Base-by-base conservation (phyloP, 2,113 vertebrate genomes). In the Toxostoma redivivum region DNA sequence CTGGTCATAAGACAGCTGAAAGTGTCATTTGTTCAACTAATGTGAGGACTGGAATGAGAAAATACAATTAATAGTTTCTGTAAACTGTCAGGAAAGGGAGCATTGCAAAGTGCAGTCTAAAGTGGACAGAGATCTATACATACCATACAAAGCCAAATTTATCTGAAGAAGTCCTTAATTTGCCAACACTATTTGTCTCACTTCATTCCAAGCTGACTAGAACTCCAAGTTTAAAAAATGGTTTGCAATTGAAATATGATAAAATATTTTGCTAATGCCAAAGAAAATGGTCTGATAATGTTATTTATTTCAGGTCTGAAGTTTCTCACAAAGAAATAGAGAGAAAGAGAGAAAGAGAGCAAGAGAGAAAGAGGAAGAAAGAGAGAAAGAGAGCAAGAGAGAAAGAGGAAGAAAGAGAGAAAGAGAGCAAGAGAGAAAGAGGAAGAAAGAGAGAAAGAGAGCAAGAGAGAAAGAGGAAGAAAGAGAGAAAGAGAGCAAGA, bases 231-330 rank as follows among this genome's bases (percentile, higher is more conserved):
- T 77, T 28, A 74, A 92, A 81, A 93, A 81, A 64, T 31, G 0
- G 92, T 94, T 96, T 97, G 73, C 93, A 96, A 86, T 67, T 95
- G 88, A 97, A 96, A 97, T 95, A 74, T 30, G 76, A 96, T 81
- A 87, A 44, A 93, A 94, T 93, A 94, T 15, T 80, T 97, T 97
- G 73, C 96, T 96, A 94, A 96, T 96, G 86, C 65, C 62, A 81
- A 76, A 38, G 82, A 94, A 47, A 94, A 80, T 22, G 45, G 71
- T 73, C 88, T 80, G 74, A 82, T 91, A 93, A 86, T 70, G 33
- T 85, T 93, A 81, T 95, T 97, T 97, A 92, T 94, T 88, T 91
- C 80, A 90, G 73, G 58, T 64, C 71, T 88, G 74, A 95, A 97
- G 78, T 90, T 95, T 96, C 92, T 51, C 9, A 51, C 15, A 19